Evolutionary conservation across 2,888 invertebrate genomes (phyloP), one percentile per base, ranked within the genome.

Genomic region (Philhelius pedissequus): DNA sequence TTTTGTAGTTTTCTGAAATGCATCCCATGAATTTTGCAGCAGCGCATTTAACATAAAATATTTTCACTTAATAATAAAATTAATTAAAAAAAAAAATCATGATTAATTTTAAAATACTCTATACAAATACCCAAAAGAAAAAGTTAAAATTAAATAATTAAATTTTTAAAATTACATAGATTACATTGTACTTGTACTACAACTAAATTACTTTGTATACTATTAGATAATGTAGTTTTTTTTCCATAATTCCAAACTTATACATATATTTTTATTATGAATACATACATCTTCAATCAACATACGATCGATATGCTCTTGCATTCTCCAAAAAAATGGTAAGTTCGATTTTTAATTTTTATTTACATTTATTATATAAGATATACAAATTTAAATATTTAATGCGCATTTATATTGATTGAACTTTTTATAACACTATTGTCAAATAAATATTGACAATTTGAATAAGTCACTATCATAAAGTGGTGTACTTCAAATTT

Each of bases 201-300:
- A 48, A 56, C 5, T 35, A 66, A 73, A 27, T 32, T 22, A 69
- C 50, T 15, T 52, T 43, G 74, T 60, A 79, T 68, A 74, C 66
- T 73, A 74, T 66, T 25, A 58, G 13, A 60, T 58, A 13, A 38
- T 62, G 45, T 62, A 62, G 30, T 30, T 62, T 62, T 62, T 43
- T 56, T 18, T 18, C 4, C 18, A 18, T 30, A 54, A 54, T 15
- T 9, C 1, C 8, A 30, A 22, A 35, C 0, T 20, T 32, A 13
- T 13, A 32, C 22, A 38, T 74, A 68, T 20, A 45, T 54, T 74
- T 69, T 35, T 60, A 45, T 54, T 8, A 62, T 38, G 48, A 43
- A 50, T 18, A 52, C 13, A n/a, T 38, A 38, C 7, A 64, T 78
- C 79, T 74, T 64, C 83, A 83, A 83, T 78, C 78, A 78, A 83